Evolutionary conservation across 2,888 invertebrate genomes (phyloP), one percentile per base, ranked within the genome.

Genomic region (Anoplius nigerrimus): DNA sequence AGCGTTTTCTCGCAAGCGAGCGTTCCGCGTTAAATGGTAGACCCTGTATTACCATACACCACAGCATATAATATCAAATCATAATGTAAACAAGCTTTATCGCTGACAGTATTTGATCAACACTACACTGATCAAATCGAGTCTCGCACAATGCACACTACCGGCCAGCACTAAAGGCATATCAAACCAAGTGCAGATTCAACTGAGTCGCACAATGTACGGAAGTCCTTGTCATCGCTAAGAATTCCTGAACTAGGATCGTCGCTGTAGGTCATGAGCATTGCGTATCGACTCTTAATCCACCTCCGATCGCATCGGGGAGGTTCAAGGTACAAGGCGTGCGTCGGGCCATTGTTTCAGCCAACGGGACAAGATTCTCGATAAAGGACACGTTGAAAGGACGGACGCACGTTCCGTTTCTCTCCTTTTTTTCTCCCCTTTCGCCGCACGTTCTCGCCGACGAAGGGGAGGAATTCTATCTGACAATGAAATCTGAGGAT

Each of bases 381-480:
- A 82, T 80, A 79, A 82, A 80, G 75, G 78, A 75, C 72, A 73
- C 68, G 69, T 68, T n/a, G 62, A 64, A 69, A 71, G 66, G 72
- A 68, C 72, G 72, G 64, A 75, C 73, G 71, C 64, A 57, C 46
- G 66, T 64, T 22, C 27, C 62, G 5, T 61, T 52, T 27, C 45
- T 16, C 22, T 16, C 58, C 24, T 24, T 55, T 34, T 16, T 53
- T 20, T 8, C 16, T 18, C 43, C 45, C 13, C 2, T 27, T 16
- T 13, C 11, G 5, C 8, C 8, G n/a, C 54, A 18, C 16, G 34
- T 27, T 27, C 6, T 6, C 6, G 4, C 27, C 4, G 27, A 6
- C 27, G 22, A 16, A 16, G 16, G 16, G 5, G 24, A 69, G 54
- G 62, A 69, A 60, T 59, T 43, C 48, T 46, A 65, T 68, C 57